These are phyloP conservation scores for Cactoblastis cactorum DNA, from an alignment of 2,888 invertebrate species.

Conservation along the genomic window DNA sequence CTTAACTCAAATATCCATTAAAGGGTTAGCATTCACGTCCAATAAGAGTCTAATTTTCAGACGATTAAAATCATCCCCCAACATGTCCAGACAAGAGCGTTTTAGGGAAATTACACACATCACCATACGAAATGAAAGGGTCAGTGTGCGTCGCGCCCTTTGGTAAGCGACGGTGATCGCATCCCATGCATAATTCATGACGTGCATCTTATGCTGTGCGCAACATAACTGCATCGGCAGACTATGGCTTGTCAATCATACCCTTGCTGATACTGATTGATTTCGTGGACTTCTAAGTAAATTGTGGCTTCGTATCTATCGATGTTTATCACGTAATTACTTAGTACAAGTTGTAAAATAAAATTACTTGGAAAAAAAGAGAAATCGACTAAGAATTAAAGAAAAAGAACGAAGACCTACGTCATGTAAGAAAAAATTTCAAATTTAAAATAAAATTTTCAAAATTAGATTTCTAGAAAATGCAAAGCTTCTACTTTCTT, in stretches of 20 bases:
- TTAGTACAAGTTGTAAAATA: no score
- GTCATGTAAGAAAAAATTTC: no score
- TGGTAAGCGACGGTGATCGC: constrained; percentile 44
- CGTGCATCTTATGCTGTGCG: constrained; percentile 41
- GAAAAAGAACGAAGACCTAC: no score
- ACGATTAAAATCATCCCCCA: background rate
- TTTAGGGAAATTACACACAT: constrained; percentile 8
- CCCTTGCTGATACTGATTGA: no score
- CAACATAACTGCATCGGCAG: background rate
- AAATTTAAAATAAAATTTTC: no score
- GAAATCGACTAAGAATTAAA: no score
- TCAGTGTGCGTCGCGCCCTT: constrained; percentile 29
- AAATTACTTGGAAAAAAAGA: no score
- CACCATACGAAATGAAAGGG: constrained; percentile 13
- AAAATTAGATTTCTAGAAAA: no score
- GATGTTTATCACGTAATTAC: no score
- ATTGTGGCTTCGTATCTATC: no score
- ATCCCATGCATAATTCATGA: constrained; percentile 64
- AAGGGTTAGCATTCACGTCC: background rate
- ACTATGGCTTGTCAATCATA: constrained; percentile 1
- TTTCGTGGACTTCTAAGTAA: no score
- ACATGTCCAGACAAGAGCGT: background rate
- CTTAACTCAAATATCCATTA: background rate
- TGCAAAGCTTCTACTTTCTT: no score
- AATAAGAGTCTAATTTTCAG: background rate